These are phyloP conservation scores for Pipistrellus kuhlii DNA, from an alignment of 2,797 vertebrate genomes.

Conservation along the genomic window DNA sequence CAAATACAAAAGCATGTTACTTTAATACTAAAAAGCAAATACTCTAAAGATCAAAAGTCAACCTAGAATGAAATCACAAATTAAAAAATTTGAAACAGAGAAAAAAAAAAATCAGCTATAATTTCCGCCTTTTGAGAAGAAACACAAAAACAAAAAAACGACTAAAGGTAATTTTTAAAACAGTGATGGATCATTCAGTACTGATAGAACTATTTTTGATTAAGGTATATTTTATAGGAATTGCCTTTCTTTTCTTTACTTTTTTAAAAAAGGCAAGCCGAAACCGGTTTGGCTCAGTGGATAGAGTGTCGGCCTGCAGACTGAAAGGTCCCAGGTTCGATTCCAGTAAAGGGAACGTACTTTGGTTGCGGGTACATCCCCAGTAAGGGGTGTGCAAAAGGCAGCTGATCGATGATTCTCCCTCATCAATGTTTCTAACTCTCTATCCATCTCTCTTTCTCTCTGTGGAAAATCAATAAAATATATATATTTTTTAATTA, in stretches of 20 bases:
- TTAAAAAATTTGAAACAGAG: neutral
- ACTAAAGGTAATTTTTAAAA: constrained; percentile 8
- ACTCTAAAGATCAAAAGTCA: neutral
- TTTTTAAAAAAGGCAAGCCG: neutral
- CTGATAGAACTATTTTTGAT: neutral
- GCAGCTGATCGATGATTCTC: too few species aligned
- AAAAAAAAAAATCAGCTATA: neutral
- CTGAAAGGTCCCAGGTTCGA: too few species aligned
- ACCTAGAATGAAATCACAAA: constrained; percentile 17
- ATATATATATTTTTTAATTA: too few species aligned
- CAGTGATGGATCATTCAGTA: neutral
- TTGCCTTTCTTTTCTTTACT: neutral
- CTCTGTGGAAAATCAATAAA: too few species aligned
- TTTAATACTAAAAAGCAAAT: neutral
- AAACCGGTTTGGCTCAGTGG: too few species aligned
- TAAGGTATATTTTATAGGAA: neutral
- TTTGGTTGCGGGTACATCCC: too few species aligned
- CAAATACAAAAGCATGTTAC: neutral
- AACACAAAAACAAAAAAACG: neutral
- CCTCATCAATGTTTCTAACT: too few species aligned
- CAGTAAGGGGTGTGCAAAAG: too few species aligned
- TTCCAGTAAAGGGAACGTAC: too few species aligned
- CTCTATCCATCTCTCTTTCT: too few species aligned
- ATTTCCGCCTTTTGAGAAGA: neutral
- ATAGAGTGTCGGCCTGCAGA: too few species aligned